Conservation (phyloP, 1,140 invertebrate species). For the Olivierus martensii region DNA sequence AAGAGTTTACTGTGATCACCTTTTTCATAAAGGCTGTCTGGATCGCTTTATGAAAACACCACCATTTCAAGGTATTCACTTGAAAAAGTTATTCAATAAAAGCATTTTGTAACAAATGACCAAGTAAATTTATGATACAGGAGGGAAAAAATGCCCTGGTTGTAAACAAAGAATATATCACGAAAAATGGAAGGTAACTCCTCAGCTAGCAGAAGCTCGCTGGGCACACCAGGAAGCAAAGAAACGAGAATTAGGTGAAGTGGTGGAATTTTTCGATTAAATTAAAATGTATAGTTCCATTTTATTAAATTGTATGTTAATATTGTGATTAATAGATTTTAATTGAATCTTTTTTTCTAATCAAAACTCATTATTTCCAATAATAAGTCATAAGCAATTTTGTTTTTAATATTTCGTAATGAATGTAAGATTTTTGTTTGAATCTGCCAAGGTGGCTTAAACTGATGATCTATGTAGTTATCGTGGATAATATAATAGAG, state of each 20-base stretch:
- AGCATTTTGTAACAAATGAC: no score
- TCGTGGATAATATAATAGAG: no score
- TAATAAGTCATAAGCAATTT: no score
- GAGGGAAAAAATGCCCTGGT: conserved; percentile 44
- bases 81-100: no score
- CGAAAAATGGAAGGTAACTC: conserved; percentile 55
- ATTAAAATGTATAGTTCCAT: not conserved
- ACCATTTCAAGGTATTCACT: conserved; percentile 50
- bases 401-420: no score
- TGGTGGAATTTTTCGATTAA: conserved; percentile 38
- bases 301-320: no score
- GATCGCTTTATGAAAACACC: conserved; percentile 55
- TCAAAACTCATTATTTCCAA: no score
- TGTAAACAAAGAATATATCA: conserved; percentile 53
- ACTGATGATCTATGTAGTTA: no score
- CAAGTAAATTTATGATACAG: conserved; percentile 25
- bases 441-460: no score
- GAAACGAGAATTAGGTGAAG: conserved; percentile 55
- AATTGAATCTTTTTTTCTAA: no score
- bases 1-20: conserved; percentile 57
- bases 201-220: conserved; percentile 52
- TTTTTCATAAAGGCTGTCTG: conserved; percentile 58
- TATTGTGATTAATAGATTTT: no score
- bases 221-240: conserved; percentile 66
- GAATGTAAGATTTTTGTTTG: no score